Base-by-base conservation (phyloP, 2,797 vertebrate species). In the Kryptolebias ocellatus region DNA sequence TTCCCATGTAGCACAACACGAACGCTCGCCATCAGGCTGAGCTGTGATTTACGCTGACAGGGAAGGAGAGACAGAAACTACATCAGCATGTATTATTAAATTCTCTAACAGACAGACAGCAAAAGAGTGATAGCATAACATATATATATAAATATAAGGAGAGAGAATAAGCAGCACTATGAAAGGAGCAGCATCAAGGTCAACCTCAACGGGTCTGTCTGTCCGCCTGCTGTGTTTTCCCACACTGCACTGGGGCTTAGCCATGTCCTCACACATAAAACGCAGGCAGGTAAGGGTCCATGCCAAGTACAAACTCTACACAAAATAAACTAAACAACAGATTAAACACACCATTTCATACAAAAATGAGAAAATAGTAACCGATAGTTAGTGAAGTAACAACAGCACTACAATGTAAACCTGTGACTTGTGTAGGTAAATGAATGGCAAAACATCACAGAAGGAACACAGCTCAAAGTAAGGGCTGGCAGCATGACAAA, bases 151-250 rank as follows among this genome's bases (percentile, higher is more conserved):
- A 49, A 66, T 51, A 60, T 9, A 53, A 34, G 53, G 62, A 5
- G 50, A 61, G 58, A 67, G 47, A 59, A 46, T 15, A 65, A 24
- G 62, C 11, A 42, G 74, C 28, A 28, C 55, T 28, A 52, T 74
- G 50, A 58, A 34, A 66, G 74, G 18, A 28, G 72, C 55, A 64
- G 28, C 72, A 73, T 58, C 73, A 84, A 86, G 81, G 85, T 88
- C 79, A 76, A 72, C 71, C 70, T 76, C 80, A 70, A 71, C 66
- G 67, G 79, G 78, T 61, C 60, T 67, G 78, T 82, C 76, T 84
- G 83, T 75, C 58, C 67, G 63, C 77, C 75, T 56, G 55, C 83
- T 78, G 68, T 49, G 64, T n/a, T 49, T 15, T 20, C 11, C 69
- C 74, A 83, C 62, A 67, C 15, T 72, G 68, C 77, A 83, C 46